These are phyloP conservation scores for Stenichneumon culpator DNA, from an alignment of 2,888 invertebrate species.

Conservation along the genomic window DNA sequence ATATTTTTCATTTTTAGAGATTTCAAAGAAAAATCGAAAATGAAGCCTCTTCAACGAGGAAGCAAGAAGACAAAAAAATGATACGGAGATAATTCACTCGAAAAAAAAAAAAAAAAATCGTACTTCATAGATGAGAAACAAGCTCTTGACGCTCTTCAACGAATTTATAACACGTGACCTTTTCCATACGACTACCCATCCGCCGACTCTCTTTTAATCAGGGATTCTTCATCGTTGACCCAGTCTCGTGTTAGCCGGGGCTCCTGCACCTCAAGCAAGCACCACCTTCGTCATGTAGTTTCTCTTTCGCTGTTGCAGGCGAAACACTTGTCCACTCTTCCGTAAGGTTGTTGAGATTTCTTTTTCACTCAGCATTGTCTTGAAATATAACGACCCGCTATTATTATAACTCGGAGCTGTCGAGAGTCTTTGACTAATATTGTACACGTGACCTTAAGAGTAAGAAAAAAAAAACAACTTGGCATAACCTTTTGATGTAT, in stretches of 20 bases:
- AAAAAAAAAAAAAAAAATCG: slow-evolving; percentile 10
- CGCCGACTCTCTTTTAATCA: slow-evolving; percentile 75
- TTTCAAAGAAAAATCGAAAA: background rate
- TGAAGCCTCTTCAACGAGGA: background rate
- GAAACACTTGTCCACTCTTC: slow-evolving; percentile 54
- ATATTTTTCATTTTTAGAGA: background rate
- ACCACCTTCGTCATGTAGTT: slow-evolving; percentile 58
- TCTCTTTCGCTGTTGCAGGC: slow-evolving; percentile 59
- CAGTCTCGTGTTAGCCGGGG: slow-evolving; percentile 70
- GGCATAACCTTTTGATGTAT: background rate
- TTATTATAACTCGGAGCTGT: slow-evolving; percentile 23
- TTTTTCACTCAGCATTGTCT: slow-evolving; percentile 32
- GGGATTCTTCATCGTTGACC: slow-evolving; percentile 72
- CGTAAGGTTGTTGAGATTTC: slow-evolving; percentile 54
- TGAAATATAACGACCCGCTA: slow-evolving; percentile 32
- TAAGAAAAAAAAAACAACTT: background rate
- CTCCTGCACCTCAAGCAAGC: slow-evolving; percentile 14
- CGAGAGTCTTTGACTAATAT: slow-evolving; percentile 5
- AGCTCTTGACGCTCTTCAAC: slow-evolving; percentile 38
- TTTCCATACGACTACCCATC: slow-evolving; percentile 65
- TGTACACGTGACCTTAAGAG: background rate
- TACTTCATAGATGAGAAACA: background rate
- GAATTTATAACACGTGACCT: slow-evolving; percentile 69
- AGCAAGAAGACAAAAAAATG: background rate
- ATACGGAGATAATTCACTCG: background rate